A percentile compares a stretch with the other conserved stretches of the same genome.
phyloP scores from a whole-genome alignment of 2,888 invertebrate species.

The Thereva nobilitata region DNA sequence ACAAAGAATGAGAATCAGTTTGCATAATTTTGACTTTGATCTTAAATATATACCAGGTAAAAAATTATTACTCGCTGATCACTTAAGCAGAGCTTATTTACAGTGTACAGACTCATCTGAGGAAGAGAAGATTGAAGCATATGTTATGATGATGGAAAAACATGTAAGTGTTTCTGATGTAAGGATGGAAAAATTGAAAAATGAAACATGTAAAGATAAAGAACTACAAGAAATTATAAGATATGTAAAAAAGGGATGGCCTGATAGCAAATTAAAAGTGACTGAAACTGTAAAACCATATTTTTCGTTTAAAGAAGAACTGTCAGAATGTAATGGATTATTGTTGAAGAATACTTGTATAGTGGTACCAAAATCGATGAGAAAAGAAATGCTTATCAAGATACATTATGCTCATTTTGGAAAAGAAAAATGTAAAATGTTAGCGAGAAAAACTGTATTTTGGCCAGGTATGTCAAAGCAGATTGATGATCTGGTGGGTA shows the following conservation, averaged over 20 bases:
- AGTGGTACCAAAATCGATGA: slow-evolving; percentile 43
- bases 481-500: slow-evolving; percentile 44
- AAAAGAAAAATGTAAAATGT: slow-evolving; percentile 47
- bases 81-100: slow-evolving; percentile 44
- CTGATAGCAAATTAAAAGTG: slow-evolving; percentile 17
- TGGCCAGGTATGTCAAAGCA: slow-evolving; percentile 49
- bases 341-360: slow-evolving; percentile 39
- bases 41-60: slow-evolving; percentile 46
- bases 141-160: slow-evolving; percentile 37
- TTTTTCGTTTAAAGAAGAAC: not conserved
- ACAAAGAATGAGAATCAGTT: slow-evolving; percentile 47
- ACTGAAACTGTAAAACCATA: slow-evolving; percentile 14
- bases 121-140: slow-evolving; percentile 36
- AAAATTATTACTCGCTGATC: slow-evolving; percentile 47
- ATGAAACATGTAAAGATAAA: no score
- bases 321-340: slow-evolving; percentile 28
- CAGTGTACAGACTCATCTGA: slow-evolving; percentile 25
- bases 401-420: slow-evolving; percentile 50
- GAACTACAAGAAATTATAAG: no score
- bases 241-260: slow-evolving; percentile 30
- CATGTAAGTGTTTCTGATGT: slow-evolving; percentile 27
- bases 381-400: slow-evolving; percentile 42
- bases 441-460: slow-evolving; percentile 47
- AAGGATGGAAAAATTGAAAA: no score
- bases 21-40: slow-evolving; percentile 46